Conservation (phyloP, 2,113 vertebrate species). For the Rhagologus leucostigma region DNA sequence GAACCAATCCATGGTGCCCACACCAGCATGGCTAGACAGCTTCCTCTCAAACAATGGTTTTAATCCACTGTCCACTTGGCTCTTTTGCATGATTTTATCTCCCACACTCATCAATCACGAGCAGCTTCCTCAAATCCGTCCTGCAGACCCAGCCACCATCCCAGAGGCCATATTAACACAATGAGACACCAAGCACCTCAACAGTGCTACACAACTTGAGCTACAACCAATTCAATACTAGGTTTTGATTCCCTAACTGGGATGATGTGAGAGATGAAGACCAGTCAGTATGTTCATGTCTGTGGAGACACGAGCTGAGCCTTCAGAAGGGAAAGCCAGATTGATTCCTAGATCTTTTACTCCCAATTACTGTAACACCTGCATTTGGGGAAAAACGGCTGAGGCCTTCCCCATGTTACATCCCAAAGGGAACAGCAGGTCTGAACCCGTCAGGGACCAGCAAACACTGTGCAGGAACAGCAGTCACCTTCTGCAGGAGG, state of each 20-base stretch:
- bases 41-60: not conserved
- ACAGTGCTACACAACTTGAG: accelerated
- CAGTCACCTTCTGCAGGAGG: not conserved
- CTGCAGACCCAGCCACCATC: not conserved
- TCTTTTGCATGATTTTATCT: not conserved
- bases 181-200: not conserved
- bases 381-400: not conserved
- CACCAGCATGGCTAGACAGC: not conserved
- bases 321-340: not conserved
- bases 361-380: not conserved
- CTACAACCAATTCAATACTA: not conserved
- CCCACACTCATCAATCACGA: not conserved
- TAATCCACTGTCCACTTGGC: not conserved
- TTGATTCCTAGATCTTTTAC: not conserved
- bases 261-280: not conserved
- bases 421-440: not conserved
- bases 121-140: not conserved
- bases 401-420: not conserved
- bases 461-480: accelerated
- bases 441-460: too few relatives aligned
- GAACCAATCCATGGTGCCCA: not conserved
- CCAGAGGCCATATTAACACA: not conserved
- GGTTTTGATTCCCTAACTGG: not conserved
- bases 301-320: not conserved
- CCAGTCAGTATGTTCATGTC: accelerated